Evolutionary conservation across 2,888 invertebrate genomes (phyloP), one percentile per base, ranked within the genome.

Genomic region (Drymonia ruficornis): DNA sequence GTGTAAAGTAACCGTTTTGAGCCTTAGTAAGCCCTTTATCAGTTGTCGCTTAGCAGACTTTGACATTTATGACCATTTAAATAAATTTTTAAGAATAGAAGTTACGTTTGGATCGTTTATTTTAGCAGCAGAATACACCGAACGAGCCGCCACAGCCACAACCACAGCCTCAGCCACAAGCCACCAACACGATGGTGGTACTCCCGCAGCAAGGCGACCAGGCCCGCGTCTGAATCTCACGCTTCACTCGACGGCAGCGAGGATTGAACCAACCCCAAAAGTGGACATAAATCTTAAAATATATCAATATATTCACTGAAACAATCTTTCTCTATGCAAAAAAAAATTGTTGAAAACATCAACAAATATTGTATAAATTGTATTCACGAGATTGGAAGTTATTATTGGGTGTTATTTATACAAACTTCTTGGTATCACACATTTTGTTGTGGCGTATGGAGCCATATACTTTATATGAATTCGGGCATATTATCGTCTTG

Each of bases 151-250:
- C 56, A 52, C 16, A 71, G 66, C 6, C 56, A 52, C 5, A 66
- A 38, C 54, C 69, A 23, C 16, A 71, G 66, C 6, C 56, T 51
- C 5, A 66, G 38, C 54, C 69, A 45, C 61, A 63, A 52, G 45
- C 74, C 52, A 74, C 77, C 49, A 70, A 84, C 70, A 89, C 89
- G 6, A 80, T 90, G 59, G 89, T 90, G 51, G 80, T 89, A 63
- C 61, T 90, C 66, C 84, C 89, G 1, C 84, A 81, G 56, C 74
- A 67, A 4, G 85, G 84, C 53, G 49, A 71, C 13, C 87, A 85
- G 61, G 84, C 86, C 4, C 81, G 81, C 67, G 90, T 91, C 58
- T 91, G 84, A 89, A 84, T 83, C 84, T 82, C 45, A 36, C 42
- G 42, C 40, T 43, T n/a, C 45, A 54, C 55, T 55, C 18, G 53